Evolutionary conservation across 2,113 vertebrate genomes (phyloP).

Genomic region (Hippoglossus stenolepis): DNA sequence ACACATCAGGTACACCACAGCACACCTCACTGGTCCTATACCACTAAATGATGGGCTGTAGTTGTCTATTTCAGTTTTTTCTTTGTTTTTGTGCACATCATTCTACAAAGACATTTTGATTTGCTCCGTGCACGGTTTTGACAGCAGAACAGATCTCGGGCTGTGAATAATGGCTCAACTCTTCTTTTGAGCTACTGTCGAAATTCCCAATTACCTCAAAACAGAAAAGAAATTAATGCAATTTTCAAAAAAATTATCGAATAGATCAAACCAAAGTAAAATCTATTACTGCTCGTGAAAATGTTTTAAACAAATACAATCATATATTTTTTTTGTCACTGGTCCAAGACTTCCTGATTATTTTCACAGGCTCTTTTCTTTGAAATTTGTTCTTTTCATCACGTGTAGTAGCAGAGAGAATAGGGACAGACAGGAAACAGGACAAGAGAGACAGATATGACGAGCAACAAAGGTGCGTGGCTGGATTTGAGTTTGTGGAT

Average conservation of each 20-base stretch:
- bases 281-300: background rate
- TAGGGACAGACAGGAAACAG: background rate
- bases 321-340: background rate
- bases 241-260: too few species aligned
- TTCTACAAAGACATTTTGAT: background rate
- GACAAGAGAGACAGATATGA: background rate
- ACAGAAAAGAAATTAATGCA: too few species aligned
- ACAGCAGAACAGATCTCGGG: background rate
- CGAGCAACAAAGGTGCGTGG: too few species aligned
- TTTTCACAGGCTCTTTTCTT: too few species aligned
- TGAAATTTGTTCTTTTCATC: background rate
- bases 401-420: background rate
- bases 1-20: constrained; percentile 89
- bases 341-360: background rate
- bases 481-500: background rate
- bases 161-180: background rate
- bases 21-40: background rate
- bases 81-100: background rate
- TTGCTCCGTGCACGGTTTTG: background rate
- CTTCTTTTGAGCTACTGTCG: background rate
- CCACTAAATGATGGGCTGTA: background rate
- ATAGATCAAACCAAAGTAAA: background rate
- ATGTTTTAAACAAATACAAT: too few species aligned
- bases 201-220: background rate
- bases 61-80: background rate